A percentile compares a stretch with the other conserved stretches of the same genome.
Evolutionary conservation across 2,797 vertebrate species (phyloP).

Genomic region (Argyrosomus regius): DNA sequence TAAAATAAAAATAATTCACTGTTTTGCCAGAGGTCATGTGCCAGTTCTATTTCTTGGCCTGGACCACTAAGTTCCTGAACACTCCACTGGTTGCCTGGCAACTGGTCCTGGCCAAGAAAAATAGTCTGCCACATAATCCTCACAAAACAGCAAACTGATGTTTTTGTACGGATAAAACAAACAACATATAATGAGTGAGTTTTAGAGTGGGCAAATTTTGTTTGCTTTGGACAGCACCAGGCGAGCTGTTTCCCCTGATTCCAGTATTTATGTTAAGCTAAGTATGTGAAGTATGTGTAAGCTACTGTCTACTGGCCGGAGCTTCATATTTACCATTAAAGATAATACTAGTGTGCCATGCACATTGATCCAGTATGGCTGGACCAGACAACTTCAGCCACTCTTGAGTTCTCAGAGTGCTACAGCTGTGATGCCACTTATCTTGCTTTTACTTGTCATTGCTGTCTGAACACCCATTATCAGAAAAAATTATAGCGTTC

Average conservation of each 20-base stretch:
- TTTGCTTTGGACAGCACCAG: background rate
- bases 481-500: conserved; percentile 6
- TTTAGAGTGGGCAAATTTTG: background rate
- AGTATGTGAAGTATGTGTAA: no score
- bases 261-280: background rate
- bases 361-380: background rate
- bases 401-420: background rate
- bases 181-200: background rate
- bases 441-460: conserved; percentile 17
- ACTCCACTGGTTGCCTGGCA: background rate
- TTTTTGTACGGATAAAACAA: background rate
- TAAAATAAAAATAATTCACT: background rate
- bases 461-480: conserved; percentile 3
- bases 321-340: background rate
- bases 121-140: background rate
- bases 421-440: conserved; percentile 20
- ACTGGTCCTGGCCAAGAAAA: background rate
- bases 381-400: conserved; percentile 1
- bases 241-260: background rate
- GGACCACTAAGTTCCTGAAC: background rate
- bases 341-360: background rate
- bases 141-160: background rate
- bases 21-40: background rate
- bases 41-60: background rate
- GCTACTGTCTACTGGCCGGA: background rate